A percentile compares a stretch with the other conserved stretches of the same genome.
phyloP scores from a whole-genome alignment of 2,113 vertebrate species.

The Hymenochirus boettgeri region DNA sequence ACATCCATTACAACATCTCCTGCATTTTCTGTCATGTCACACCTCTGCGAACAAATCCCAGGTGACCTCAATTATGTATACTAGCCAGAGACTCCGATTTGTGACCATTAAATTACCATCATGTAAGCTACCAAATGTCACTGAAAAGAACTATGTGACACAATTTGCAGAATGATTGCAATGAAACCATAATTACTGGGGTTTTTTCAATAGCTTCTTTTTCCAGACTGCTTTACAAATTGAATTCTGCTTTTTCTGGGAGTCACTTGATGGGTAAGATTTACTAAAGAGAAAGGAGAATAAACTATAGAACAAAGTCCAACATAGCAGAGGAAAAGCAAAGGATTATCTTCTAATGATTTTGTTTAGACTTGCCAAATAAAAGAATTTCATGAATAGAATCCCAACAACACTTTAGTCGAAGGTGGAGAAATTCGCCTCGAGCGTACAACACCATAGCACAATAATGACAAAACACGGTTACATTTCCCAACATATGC shows the following conservation, averaged over 20 bases:
- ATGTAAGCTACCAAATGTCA: conserved; percentile 36
- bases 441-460: too few relatives aligned
- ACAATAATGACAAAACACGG: too few relatives aligned
- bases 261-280: conserved; percentile 24
- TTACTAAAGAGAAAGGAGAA: conserved; percentile 1
- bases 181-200: conserved; percentile 34
- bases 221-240: conserved; percentile 30
- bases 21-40: conserved; percentile 48
- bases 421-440: too few relatives aligned
- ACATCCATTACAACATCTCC: conserved; percentile 41
- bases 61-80: conserved; percentile 37
- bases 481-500: too few relatives aligned
- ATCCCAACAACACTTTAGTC: conserved; percentile 8
- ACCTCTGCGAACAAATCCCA: conserved; percentile 47
- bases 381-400: conserved; percentile 28
- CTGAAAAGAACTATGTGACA: conserved; percentile 37
- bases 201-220: conserved; percentile 34
- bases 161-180: conserved; percentile 39
- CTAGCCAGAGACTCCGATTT: conserved; percentile 47
- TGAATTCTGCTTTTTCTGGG: conserved; percentile 27
- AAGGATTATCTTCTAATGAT: background rate
- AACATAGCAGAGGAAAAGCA: conserved; percentile 10
- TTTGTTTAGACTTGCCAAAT: conserved; percentile 23
- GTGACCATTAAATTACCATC: conserved; percentile 48
- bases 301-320: background rate